These are phyloP conservation scores for Alviniconcha marisindica DNA, from an alignment of 1,140 invertebrate species.

Conservation along the genomic window DNA sequence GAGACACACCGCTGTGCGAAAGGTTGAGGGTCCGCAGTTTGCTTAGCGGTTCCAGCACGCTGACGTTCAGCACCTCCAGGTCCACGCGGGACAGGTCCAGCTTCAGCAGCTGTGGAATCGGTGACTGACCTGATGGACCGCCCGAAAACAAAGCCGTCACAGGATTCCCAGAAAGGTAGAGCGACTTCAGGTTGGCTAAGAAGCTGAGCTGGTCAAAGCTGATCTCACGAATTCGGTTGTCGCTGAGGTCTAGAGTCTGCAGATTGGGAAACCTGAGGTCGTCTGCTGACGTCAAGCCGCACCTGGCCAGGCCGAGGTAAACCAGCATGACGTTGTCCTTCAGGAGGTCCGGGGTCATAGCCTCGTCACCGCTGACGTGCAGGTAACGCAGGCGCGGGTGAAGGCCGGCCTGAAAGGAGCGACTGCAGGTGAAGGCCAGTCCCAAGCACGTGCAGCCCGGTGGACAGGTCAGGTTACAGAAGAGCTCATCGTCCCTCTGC, in stretches of 20 bases:
- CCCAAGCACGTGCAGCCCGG: conserved; percentile 20
- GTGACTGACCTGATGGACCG: no score
- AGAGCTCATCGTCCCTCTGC: conserved; percentile 11
- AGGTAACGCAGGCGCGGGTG: neutral
- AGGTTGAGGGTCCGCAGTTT: conserved; percentile 33
- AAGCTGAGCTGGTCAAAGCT: neutral
- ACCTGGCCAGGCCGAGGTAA: conserved; percentile 12
- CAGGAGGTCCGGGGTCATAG: neutral
- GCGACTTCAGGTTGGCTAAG: neutral
- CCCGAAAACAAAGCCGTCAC: neutral
- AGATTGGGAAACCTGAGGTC: neutral
- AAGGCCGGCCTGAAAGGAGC: neutral
- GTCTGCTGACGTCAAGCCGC: neutral
- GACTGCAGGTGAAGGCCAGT: neutral
- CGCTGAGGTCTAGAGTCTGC: neutral
- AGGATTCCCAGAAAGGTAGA: conserved; percentile 2
- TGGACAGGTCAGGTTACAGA: conserved; percentile 30
- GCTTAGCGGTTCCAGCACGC: neutral
- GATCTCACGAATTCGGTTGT: neutral
- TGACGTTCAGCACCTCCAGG: neutral
- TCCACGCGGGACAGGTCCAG: neutral
- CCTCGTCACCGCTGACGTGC: neutral
- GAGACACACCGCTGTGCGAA: neutral
- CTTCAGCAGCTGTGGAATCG: neutral
- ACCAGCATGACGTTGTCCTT: conserved; percentile 1